Evolutionary conservation across 2,888 invertebrate species (phyloP).

Genomic region (Coenonympha arcania): DNA sequence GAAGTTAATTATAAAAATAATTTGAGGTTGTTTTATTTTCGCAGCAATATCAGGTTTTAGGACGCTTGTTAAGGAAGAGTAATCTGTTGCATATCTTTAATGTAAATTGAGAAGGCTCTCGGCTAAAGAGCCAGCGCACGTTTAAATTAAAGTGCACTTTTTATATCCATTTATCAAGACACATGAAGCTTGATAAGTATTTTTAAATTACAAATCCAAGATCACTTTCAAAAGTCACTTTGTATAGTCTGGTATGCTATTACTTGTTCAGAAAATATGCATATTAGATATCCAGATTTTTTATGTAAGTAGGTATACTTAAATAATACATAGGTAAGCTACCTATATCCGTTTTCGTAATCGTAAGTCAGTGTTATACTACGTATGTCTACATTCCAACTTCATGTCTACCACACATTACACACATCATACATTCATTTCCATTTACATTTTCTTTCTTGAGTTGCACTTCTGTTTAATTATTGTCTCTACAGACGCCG

Average conservation of each 20-base stretch:
- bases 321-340: too few relatives aligned
- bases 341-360: too few relatives aligned
- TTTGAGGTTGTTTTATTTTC: slow-evolving; percentile 1
- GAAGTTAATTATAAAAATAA: neutral
- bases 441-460: too few relatives aligned
- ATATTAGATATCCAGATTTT: too few relatives aligned
- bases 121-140: slow-evolving; percentile 5
- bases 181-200: neutral
- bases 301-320: too few relatives aligned
- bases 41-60: slow-evolving; percentile 11
- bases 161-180: neutral
- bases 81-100: slow-evolving; percentile 9
- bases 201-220: neutral
- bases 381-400: too few relatives aligned
- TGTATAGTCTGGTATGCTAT: neutral
- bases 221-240: neutral
- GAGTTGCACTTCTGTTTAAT: too few relatives aligned
- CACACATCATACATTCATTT: too few relatives aligned
- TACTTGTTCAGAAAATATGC: too few relatives aligned
- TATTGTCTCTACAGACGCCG: too few relatives aligned
- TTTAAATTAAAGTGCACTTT: neutral
- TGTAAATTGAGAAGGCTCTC: slow-evolving; percentile 8
- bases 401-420: too few relatives aligned
- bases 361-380: too few relatives aligned
- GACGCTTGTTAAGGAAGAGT: slow-evolving; percentile 8